Evolutionary conservation across 2,888 invertebrate species (phyloP), one percentile per base, ranked within the genome.

Genomic region (Coelinius sp.): DNA sequence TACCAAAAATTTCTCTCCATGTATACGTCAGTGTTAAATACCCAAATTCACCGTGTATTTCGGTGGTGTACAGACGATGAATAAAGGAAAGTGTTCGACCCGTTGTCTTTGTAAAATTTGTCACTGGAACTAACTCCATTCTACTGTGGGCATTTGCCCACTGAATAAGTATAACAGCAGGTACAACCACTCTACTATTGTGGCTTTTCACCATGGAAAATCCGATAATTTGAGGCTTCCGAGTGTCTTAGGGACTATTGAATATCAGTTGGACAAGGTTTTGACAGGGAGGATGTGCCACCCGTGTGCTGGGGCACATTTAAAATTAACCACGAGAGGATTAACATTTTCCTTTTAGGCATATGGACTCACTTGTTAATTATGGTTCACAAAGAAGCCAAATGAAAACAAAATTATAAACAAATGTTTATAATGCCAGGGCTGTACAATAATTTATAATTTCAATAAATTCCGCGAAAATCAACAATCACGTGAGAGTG

Each of bases 241-340:
- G 78, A 73, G 35, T 17, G 72, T 70, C 64, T 59, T 72, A 70
- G n/a, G n/a, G 78, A 77, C 75, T 74, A 74, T 68, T 76, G 71
- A 46, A 78, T n/a, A n/a, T 71, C 72, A 76, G 69, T 35, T 71
- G n/a, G n/a, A 7, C 25, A 77, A 41, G 41, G 77, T 81, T 83
- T 80, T 82, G 80, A 80, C 82, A 79, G 78, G 64, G 66, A 64
- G 20, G 64, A n/a, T 67, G 27, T 78, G 78, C 78, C 80, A 78
- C 78, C 80, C 75, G 46, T 64, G n/a, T n/a, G n/a, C n/a, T n/a
- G 74, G 24, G 73, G 73, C 76, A 77, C 77, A 81, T 76, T 76
- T 75, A 78, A 79, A 83, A 84, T 83, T 83, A 83, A 80, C 79
- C 74, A n/a, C 12, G 35, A 14, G 14, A 22, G 65, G 65, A 65